Conservation (phyloP, 2,113 vertebrate genomes). For the Lutjanus erythropterus region DNA sequence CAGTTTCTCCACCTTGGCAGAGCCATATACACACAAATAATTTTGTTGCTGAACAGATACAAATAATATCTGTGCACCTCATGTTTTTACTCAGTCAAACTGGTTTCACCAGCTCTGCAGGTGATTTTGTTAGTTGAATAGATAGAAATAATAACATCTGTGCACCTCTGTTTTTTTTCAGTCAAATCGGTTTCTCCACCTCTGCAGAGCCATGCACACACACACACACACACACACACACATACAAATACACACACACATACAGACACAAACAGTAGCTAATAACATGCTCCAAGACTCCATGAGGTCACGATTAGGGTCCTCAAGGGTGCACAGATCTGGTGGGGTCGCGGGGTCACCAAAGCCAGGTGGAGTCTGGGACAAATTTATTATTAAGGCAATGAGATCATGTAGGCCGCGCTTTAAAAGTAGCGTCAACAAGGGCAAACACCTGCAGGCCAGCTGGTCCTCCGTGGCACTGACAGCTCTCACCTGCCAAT, state of each 20-base stretch:
- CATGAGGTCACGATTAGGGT: conserved; percentile 82
- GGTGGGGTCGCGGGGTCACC: conserved; percentile 83
- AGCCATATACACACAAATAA: conserved; percentile 10
- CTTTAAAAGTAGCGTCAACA: conserved; percentile 88
- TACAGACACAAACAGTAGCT: conserved; percentile 59
- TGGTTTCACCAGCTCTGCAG: too few relatives aligned
- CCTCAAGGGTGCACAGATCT: conserved; percentile 66
- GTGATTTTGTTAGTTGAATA: too few relatives aligned
- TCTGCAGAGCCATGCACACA: conserved; percentile 18
- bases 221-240: conserved; percentile 54
- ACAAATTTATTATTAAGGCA: conserved; percentile 88
- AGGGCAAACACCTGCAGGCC: conserved; percentile 85
- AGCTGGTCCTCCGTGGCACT: conserved; percentile 76
- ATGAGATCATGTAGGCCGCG: conserved; percentile 82
- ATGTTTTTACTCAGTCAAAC: conserved; percentile 40
- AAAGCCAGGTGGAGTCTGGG: conserved; percentile 85
- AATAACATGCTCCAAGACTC: conserved; percentile 61
- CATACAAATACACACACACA: too few relatives aligned
- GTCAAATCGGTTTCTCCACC: conserved; percentile 10
- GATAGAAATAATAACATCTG: too few relatives aligned
- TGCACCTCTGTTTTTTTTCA: too few relatives aligned
- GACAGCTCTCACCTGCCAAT: conserved; percentile 81
- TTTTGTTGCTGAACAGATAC: too few relatives aligned
- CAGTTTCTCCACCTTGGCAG: conserved; percentile 31
- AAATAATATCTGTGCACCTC: too few relatives aligned